phyloP scores from a whole-genome alignment of 1,140 invertebrate genomes.

The Chymomyza costata region DNA sequence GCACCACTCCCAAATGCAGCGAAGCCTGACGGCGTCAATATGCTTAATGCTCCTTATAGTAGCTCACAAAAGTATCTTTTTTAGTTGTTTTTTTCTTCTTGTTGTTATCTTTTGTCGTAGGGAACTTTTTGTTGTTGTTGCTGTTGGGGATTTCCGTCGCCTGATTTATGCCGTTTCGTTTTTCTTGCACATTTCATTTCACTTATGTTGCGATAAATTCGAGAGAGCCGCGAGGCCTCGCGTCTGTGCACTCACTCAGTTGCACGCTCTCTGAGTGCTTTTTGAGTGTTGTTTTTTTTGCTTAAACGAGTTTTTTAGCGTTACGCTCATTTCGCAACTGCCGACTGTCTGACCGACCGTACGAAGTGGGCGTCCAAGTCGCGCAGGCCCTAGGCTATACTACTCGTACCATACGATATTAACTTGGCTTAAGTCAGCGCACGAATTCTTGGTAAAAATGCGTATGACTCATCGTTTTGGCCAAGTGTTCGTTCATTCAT shows the following conservation, averaged over 20 bases:
- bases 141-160: slow-evolving; percentile 36
- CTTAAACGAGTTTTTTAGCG: slow-evolving; percentile 28
- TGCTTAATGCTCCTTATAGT: not conserved
- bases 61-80: too few relatives aligned
- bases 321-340: slow-evolving; percentile 26
- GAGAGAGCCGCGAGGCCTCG: too few relatives aligned
- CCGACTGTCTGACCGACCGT: slow-evolving; percentile 18
- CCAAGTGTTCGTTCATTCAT: slow-evolving; percentile 45
- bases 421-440: slow-evolving; percentile 57
- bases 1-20: slow-evolving; percentile 19
- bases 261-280: slow-evolving; percentile 10
- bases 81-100: slow-evolving; percentile 1
- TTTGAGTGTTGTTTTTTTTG: slow-evolving; percentile 12
- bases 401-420: slow-evolving; percentile 6
- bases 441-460: slow-evolving; percentile 65
- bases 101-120: not conserved
- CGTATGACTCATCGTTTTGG: slow-evolving; percentile 58
- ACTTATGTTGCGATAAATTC: not conserved
- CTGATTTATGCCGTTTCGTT: slow-evolving; percentile 19
- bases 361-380: not conserved
- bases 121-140: slow-evolving; percentile 6
- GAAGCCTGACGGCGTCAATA: not conserved
- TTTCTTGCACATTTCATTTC: slow-evolving; percentile 4
- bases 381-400: slow-evolving; percentile 34
- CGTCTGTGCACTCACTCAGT: slow-evolving; percentile 9